Conservation (phyloP, 1,140 invertebrate genomes). For the Papilio aristodemus region DNA sequence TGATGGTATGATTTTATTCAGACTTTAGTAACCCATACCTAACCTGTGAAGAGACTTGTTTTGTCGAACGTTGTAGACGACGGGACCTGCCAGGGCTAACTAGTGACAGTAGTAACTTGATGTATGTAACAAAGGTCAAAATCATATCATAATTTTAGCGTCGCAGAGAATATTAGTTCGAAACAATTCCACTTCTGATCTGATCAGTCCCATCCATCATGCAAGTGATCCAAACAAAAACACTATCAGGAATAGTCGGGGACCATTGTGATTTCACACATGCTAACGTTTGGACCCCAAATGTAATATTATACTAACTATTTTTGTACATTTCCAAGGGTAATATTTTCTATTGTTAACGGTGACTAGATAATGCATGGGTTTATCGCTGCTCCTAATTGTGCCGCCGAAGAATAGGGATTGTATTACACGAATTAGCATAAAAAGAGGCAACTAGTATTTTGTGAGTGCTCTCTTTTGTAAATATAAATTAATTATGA, state of each 20-base stretch:
- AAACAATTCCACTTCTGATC: neutral
- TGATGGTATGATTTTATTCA: too few relatives aligned
- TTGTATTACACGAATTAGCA: slow-evolving; percentile 75
- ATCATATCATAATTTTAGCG: neutral
- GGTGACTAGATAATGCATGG: slow-evolving; percentile 77
- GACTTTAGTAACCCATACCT: too few relatives aligned
- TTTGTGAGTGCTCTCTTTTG: slow-evolving; percentile 47
- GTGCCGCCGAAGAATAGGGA: slow-evolving; percentile 67
- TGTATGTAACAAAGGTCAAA: neutral
- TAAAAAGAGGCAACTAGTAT: slow-evolving; percentile 55
- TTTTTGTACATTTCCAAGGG: slow-evolving; percentile 64
- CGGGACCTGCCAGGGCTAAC: too few relatives aligned
- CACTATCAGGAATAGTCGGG: slow-evolving; percentile 59
- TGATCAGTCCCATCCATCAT: slow-evolving; percentile 58
- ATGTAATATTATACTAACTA: slow-evolving; percentile 77
- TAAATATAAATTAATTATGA: slow-evolving; percentile 71
- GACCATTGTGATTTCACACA: slow-evolving; percentile 74
- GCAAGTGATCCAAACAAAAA: slow-evolving; percentile 56
- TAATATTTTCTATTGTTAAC: slow-evolving; percentile 72
- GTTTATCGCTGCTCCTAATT: slow-evolving; percentile 73
- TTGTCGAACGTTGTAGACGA: too few relatives aligned
- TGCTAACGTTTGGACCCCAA: slow-evolving; percentile 66
- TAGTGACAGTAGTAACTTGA: too few relatives aligned
- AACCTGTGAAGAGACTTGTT: too few relatives aligned
- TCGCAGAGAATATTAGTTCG: neutral